Base-by-base conservation (phyloP, 2,888 invertebrate genomes). In the Habrosyne pyritoides region DNA sequence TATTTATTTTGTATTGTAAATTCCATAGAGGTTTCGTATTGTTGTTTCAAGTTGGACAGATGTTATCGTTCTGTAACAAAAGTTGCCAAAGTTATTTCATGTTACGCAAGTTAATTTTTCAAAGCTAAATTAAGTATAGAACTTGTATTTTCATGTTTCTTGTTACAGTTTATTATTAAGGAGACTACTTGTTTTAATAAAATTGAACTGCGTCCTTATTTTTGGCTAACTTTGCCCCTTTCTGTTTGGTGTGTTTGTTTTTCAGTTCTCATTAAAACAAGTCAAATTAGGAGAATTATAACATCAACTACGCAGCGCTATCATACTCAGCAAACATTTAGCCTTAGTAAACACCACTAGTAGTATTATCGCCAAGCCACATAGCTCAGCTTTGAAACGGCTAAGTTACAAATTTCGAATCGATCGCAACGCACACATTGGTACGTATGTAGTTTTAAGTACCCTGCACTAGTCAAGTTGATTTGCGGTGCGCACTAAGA, bases 401-500 rank as follows among this genome's bases (percentile, higher is more conserved):
- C 59, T 59, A 57, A 66, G 56, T 68, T 71, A 58, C 64, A 46
- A 62, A 64, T 69, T 69, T 53, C 52, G 53, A 64, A 77, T 76
- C 75, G 73, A 79, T 77, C 56, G 69, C 26, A 61, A 50, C 50
- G 1, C 50, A 50, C 50, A 50, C 50, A 30, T 14, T 21, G 10
- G 50, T 28, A 50, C 10, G 22, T 62, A 68, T 66, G 67, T 68
- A 77, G 73, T 75, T 76, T 64, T 67, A 73, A 74, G 73, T 75
- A 67, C 66, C 69, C 66, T 66, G 71, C 57, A 66, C 68, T 62
- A 74, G 72, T 70, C 71, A 66, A 72, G 72, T 79, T 77, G 81
- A 82, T 83, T 82, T 78, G 77, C 72, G 74, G 76, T 68, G 68
- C 53, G 57, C 72, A 64, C 63, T 64, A 53, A 64, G 71, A 73